Base-by-base conservation (phyloP, 2,888 invertebrate genomes). In the Ecdyonurus torrentis region DNA sequence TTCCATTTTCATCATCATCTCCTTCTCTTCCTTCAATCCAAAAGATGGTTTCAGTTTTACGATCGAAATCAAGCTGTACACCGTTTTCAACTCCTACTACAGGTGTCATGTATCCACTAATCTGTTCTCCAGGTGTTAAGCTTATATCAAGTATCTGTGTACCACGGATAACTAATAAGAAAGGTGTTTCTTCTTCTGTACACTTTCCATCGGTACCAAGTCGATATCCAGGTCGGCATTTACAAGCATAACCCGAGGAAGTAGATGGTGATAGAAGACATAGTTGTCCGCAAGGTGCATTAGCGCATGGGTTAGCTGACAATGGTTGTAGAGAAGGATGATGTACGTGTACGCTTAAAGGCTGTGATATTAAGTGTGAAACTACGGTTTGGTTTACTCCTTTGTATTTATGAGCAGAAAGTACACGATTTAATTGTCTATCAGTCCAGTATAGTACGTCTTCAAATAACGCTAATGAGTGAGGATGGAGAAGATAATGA, bases 381-480 rank as follows among this genome's bases (percentile, higher is more conserved):
- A 96, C 91, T 1, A 97, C 93, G 0, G 91, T 91, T 74, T 95
- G 93, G 73, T 95, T 94, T 24, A 83, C 80, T 19, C 97, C 96
- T 68, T 84, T 84, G 75, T 89, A 95, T 76, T 98, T 98, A 74
- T 95, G 89, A 0, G 93, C 92, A 0, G 90, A 92, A 2, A 89
- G 75, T 59, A 93, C 93, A 22, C 95, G 77, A 72, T 97, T 96
- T 52, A 95, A 76, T 73, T 96, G 94, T 1, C 93, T 80, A 73
- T 97, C 97, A 0, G 96, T 96, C 93, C 96, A 98, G 75, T 95
- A 99, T 63, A 99, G 78, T 0, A 90, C 90, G 71, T 98, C 95
- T 74, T 99, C 98, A 74, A 98, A 98, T 5, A 97, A 77, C 0
- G 96, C 91, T 50, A 99, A 74, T 7, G 92, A 95, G 74, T 97